phyloP scores from a whole-genome alignment of 2,888 invertebrate species.

The Drosophila flavopinicola region DNA sequence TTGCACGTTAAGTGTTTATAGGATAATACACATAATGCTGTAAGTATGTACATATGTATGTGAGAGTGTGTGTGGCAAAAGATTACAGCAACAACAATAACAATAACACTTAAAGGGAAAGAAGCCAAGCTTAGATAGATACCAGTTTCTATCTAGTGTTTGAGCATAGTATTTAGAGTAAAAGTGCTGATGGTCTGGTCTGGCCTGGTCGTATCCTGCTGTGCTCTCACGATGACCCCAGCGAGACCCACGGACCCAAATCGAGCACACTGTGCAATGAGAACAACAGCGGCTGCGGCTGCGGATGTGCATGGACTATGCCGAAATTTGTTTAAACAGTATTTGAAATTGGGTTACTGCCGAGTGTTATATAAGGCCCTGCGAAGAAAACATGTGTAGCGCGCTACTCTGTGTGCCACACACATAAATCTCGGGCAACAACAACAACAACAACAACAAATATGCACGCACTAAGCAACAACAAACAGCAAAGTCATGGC shows the following conservation, averaged over 20 bases:
- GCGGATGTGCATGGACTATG: slow-evolving; percentile 35
- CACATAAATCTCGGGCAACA: slow-evolving; percentile 56
- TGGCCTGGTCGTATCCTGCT: slow-evolving; percentile 33
- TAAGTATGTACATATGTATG: slow-evolving; percentile 7
- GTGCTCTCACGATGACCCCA: slow-evolving; percentile 18
- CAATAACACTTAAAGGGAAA: slow-evolving; percentile 63
- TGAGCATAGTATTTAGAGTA: slow-evolving; percentile 19
- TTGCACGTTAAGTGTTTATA: slow-evolving; percentile 76
- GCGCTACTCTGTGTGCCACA: slow-evolving; percentile 24
- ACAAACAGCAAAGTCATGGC: slow-evolving; percentile 37
- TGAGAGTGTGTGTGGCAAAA: slow-evolving; percentile 11
- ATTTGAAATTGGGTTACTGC: slow-evolving; percentile 72
- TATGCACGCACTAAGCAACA: slow-evolving; percentile 60
- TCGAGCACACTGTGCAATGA: slow-evolving; percentile 35
- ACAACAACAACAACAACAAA: slow-evolving; percentile 20
- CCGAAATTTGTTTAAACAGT: slow-evolving; percentile 68
- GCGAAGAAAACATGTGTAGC: slow-evolving; percentile 42
- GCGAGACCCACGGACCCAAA: slow-evolving; percentile 14
- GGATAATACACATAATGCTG: slow-evolving; percentile 53
- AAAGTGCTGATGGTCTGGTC: slow-evolving; percentile 18
- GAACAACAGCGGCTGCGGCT: slow-evolving; percentile 3
- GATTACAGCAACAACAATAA: slow-evolving; percentile 49
- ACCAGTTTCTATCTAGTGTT: neutral
- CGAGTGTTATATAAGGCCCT: slow-evolving; percentile 54
- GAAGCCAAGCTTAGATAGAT: slow-evolving; percentile 44